Percentiles rank a stretch among this genome's conserved stretches.
These are phyloP conservation scores for Yoshiicerus persimilis DNA, from an alignment of 1,140 invertebrate genomes.

Conservation along the genomic window DNA sequence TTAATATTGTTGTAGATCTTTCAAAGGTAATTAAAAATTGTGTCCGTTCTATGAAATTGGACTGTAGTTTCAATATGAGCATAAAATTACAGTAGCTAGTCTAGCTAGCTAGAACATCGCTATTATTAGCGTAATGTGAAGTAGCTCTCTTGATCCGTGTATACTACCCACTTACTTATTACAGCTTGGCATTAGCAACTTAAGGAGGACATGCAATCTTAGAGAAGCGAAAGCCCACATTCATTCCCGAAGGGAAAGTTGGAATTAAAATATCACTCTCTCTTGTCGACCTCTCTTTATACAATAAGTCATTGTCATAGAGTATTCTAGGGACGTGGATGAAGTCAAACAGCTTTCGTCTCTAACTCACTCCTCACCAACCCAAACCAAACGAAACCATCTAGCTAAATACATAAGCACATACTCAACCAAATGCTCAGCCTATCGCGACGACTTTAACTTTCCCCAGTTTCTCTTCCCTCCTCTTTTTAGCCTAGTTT, in stretches of 20 bases:
- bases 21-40: too few species aligned
- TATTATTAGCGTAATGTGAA: background rate
- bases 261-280: background rate
- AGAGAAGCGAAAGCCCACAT: background rate
- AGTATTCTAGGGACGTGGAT: background rate
- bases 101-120: too few species aligned
- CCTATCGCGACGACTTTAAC: background rate
- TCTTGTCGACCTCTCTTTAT: background rate
- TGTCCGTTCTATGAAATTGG: too few species aligned
- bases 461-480: background rate
- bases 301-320: background rate
- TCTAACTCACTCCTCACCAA: background rate
- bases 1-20: too few species aligned
- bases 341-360: background rate
- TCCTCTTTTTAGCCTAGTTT: background rate
- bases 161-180: background rate
- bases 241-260: background rate
- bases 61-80: too few species aligned
- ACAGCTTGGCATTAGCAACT: background rate
- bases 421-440: background rate
- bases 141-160: too few species aligned
- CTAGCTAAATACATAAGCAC: background rate
- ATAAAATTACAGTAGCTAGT: too few species aligned
- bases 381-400: too few species aligned
- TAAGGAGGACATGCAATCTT: background rate